Conservation (phyloP, 2,113 vertebrate genomes). For the Gadus macrocephalus region DNA sequence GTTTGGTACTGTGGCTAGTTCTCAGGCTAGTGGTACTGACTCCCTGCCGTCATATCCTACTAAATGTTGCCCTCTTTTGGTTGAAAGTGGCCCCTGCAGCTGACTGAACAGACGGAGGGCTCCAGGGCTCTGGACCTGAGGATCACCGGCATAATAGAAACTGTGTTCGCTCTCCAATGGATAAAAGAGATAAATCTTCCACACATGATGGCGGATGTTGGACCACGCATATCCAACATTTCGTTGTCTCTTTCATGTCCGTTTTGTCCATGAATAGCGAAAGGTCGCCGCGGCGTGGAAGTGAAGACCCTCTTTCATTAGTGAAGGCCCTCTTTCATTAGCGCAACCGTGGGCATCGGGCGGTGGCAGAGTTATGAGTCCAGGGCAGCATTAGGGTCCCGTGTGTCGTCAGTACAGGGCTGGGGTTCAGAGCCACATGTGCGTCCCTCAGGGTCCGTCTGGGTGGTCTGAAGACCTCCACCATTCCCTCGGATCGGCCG, state of each 20-base stretch:
- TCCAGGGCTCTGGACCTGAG: too few species aligned
- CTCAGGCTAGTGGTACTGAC: too few species aligned
- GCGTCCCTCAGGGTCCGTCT: slow-evolving; percentile 35
- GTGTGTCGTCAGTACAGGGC: slow-evolving; percentile 45
- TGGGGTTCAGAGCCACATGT: slow-evolving; percentile 37
- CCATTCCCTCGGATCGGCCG: slow-evolving; percentile 58
- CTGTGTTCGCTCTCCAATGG: too few species aligned
- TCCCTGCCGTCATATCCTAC: too few species aligned
- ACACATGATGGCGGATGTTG: too few species aligned
- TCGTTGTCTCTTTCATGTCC: slow-evolving; percentile 29
- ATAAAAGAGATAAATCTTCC: too few species aligned
- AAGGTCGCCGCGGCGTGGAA: neutral
- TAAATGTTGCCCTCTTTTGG: too few species aligned
- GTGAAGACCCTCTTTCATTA: slow-evolving; percentile 45
- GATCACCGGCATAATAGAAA: too few species aligned
- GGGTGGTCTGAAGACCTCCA: slow-evolving; percentile 66
- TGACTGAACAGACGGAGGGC: too few species aligned
- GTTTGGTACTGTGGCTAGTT: too few species aligned
- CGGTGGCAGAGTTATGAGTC: slow-evolving; percentile 51
- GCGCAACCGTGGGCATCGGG: slow-evolving; percentile 28
- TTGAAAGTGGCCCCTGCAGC: too few species aligned
- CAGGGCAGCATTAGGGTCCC: slow-evolving; percentile 16
- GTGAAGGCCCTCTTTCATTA: neutral
- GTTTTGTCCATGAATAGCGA: neutral
- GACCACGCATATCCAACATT: slow-evolving; percentile 1